Base-by-base conservation (phyloP, 2,113 vertebrate genomes). In the Ranitomeya imitator region DNA sequence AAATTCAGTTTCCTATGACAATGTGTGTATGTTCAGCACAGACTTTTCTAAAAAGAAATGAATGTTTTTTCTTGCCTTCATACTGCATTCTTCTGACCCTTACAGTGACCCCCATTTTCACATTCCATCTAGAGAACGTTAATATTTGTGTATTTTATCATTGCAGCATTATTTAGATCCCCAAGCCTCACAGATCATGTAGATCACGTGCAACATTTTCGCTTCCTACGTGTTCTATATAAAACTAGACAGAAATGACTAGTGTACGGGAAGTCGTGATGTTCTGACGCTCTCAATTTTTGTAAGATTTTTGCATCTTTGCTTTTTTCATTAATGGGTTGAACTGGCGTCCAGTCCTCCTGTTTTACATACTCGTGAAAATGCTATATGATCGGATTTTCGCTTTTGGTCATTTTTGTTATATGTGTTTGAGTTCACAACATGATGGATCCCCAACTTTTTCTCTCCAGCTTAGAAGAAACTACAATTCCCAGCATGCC, bases 1-100 rank as follows among this genome's bases (percentile, higher is more conserved):
- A 83, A 52, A 54, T 52, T 55, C 63, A 10, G 15, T 84, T 84
- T 84, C 63, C 51, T 69, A 54, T 80, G 79, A 9, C 23, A 26
- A 7, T 16, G 13, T 16, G 13, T 78, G 76, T 7, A 9, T 57
- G 59, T 80, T 16, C n/a, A 60, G 51, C 55, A 1, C 21, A 31
- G 37, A 74, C 71, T 16, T 52, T 51, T 23, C 4, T 11, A 52
- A 52, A 76, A 76, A 52, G 18, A 1, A 52, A 21, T 21, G 31
- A 21, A 52, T 6, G 26, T 76, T 51, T 74, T 14, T 16, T 18
- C 31, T 45, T 37, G 26, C 8, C 10, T 31, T 71, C 13, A 51
- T 26, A 8, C 7, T 26, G 26, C 45, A 51, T 21, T 52, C 18
- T 21, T 52, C 4, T 52, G 73, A 21, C 9, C 19, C 15, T 45